Evolutionary conservation across 2,888 invertebrate genomes (phyloP), one percentile per base, ranked within the genome.

Genomic region (Eudemis profundana): DNA sequence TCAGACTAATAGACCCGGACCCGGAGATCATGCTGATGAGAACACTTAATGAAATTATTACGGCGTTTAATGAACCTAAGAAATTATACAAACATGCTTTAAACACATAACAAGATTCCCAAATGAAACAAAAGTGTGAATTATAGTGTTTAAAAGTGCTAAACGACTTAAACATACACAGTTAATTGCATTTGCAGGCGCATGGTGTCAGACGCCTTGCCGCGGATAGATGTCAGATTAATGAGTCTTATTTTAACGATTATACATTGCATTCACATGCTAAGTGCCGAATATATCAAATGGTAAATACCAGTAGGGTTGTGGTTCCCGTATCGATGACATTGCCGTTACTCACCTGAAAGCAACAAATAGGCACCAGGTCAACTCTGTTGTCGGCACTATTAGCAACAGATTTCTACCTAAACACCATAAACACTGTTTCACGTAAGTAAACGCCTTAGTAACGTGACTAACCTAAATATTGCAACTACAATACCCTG

Each of bases 271-370:
- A 57, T 54, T 57, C 70, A 68, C 85, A 85, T 86, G 85, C 86
- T 75, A 73, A 79, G 74, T 81, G 69, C 67, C 64, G 68, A 72
- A 77, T 76, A 78, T 71, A 79, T 75, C 76, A 79, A 82, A 79
- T 74, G 65, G 80, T 89, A 90, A 85, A 85, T 92, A 92, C 92
- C 92, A 92, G 90, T 81, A 92, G 80, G 78, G 92, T 90, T 76
- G 90, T 87, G 79, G 92, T 91, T 87, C 92, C 92, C 77, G 91
- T 89, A 81, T 92, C 92, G 91, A 92, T 89, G 90, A 91, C 91
- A 91, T 92, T 92, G 90, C 92, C 92, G 91, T 92, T 92, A 92
- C 92, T 91, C 91, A 92, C 91, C 92, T 92, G 90, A 75, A 90
- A 90, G 73, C 76, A 85, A 81, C 60, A 79, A 78, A 77, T 40